Evolutionary conservation across 2,888 invertebrate species (phyloP), one percentile per base, ranked within the genome.

Genomic region (Acanthacorydalis orientalis): DNA sequence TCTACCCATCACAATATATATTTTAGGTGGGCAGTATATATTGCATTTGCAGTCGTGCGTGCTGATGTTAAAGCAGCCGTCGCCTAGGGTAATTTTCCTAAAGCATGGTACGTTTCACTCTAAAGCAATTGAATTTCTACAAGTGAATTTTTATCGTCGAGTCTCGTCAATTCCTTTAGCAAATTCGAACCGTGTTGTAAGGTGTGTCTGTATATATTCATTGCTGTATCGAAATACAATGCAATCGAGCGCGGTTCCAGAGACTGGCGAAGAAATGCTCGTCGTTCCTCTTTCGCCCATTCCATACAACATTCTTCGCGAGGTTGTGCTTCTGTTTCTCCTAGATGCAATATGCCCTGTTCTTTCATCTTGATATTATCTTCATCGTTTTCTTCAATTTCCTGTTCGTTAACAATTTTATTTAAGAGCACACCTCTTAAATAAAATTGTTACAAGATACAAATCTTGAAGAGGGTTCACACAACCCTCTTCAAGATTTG

Each of bases 271-370:
- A 99, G 70, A 68, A 97, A 99, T 15, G 95, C 96, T 55, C 98
- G 80, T 54, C 93, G 85, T 65, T 99, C 97, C 60, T 91, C 88
- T 64, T 93, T 93, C 32, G 98, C 95, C 98, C 98, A 98, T 70
- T 95, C 91, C 70, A 99, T 99, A n/a, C n/a, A n/a, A 70, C 96
- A 97, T 70, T 99, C 97, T 70, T 88, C 88, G 67, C 90, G 90
- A 51, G 91, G 69, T 67, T 89, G 83, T 47, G 86, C 86, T 73
- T 95, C 95, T 53, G 90, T 90, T 64, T 86, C 85, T 45, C 93
- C 95, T 55, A 96, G 75, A 61, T 93, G 88, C 57, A 95, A 73
- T 56, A 97, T 95, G 48, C 88, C 87, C 63, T 90, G 90, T 65
- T 97, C 97, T 65, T 91, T 92, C 51, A 81, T 79, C 56, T 86